These are phyloP conservation scores for Dysmachus trigonus DNA, from an alignment of 2,888 invertebrate genomes.

Conservation along the genomic window DNA sequence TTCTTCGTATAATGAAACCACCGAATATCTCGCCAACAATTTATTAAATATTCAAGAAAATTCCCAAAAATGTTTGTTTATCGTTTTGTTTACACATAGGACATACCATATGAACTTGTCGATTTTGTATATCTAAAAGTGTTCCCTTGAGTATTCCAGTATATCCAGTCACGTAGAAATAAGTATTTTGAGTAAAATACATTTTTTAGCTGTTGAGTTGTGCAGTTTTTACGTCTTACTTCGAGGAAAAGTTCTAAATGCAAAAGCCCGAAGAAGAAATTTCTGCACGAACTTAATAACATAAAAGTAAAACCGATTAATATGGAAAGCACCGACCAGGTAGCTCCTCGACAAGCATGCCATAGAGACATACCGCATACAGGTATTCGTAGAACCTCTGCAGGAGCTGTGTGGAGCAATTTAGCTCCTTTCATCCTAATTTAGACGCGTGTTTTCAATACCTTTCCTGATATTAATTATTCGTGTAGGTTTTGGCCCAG, in stretches of 20 bases:
- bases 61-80: not conserved
- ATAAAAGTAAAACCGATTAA: not conserved
- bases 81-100: not conserved
- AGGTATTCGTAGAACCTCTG: not conserved
- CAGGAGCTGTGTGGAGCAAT: not conserved
- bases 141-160: not conserved
- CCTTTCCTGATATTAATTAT: not conserved
- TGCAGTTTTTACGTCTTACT: not conserved
- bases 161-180: not conserved
- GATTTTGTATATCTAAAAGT: not conserved
- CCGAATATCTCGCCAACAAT: too few relatives aligned
- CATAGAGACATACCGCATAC: not conserved
- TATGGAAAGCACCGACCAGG: not conserved
- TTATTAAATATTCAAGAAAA: not conserved
- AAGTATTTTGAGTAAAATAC: not conserved
- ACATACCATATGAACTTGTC: not conserved
- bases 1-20: too few relatives aligned
- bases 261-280: not conserved
- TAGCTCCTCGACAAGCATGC: not conserved
- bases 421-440: not conserved
- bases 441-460: not conserved
- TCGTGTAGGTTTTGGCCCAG: not conserved
- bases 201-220: not conserved
- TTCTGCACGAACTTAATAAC: constrained; percentile 8
- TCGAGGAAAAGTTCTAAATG: not conserved